These are phyloP conservation scores for Tapirus indicus DNA, from an alignment of 2,797 vertebrate species.

Conservation along the genomic window DNA sequence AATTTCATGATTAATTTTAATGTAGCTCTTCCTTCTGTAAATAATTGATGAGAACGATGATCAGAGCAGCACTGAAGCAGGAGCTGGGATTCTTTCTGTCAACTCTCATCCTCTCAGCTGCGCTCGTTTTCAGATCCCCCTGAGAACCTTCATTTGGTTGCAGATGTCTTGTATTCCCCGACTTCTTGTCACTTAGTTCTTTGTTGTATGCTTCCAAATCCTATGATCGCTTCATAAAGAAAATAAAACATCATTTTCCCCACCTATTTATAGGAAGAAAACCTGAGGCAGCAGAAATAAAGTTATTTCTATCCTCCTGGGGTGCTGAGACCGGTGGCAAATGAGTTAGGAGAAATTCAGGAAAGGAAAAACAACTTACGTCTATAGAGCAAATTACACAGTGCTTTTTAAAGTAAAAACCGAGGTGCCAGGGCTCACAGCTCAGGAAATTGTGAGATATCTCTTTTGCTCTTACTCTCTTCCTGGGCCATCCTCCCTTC, in stretches of 20 bases:
- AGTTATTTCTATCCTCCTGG: conserved; percentile 28
- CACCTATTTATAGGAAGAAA: conserved; percentile 49
- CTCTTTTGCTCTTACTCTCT: neutral
- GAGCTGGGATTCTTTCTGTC: conserved; percentile 69
- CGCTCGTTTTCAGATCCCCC: neutral
- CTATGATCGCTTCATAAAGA: conserved; percentile 59
- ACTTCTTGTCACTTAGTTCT: conserved; percentile 61
- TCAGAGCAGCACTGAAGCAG: conserved; percentile 75
- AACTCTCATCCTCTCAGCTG: conserved; percentile 47
- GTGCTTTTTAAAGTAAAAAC: conserved; percentile 65
- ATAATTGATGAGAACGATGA: conserved; percentile 88
- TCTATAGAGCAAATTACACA: neutral
- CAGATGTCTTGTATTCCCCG: conserved; percentile 65
- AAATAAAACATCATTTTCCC: conserved; percentile 14
- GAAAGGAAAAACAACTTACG: conserved; percentile 28
- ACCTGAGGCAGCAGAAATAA: conserved; percentile 64
- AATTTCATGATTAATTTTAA: conserved; percentile 88
- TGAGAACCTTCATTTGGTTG: conserved; percentile 51
- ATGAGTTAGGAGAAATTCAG: conserved; percentile 39
- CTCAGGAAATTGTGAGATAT: neutral
- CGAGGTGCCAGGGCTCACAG: neutral
- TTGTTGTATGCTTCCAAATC: conserved; percentile 51
- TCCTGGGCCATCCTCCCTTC: neutral
- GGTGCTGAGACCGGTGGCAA: conserved; percentile 15
- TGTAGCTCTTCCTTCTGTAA: conserved; percentile 85